phyloP scores from a whole-genome alignment of 1,140 invertebrate genomes.

The Venturia canescens region DNA sequence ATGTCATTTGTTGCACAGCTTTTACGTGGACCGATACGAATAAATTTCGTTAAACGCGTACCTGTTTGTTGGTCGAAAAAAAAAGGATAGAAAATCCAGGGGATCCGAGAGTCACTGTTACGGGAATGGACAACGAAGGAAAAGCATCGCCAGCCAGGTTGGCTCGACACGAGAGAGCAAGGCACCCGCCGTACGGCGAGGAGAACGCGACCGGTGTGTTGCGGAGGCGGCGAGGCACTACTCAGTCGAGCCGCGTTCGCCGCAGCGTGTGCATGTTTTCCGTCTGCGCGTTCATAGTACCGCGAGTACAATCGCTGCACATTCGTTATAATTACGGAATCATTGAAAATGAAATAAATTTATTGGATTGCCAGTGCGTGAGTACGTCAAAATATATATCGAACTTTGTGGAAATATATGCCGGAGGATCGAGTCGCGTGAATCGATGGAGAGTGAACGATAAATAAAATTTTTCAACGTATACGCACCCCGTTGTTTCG shows the following conservation, averaged over 20 bases:
- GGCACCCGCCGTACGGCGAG: neutral
- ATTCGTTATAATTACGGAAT: too few relatives aligned
- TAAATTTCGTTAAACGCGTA: too few relatives aligned
- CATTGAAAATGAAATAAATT: neutral
- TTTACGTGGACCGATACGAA: too few relatives aligned
- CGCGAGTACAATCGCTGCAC: neutral
- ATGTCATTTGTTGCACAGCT: too few relatives aligned
- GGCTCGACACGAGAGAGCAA: constrained; percentile 6
- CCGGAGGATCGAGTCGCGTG: too few relatives aligned
- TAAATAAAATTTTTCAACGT: too few relatives aligned
- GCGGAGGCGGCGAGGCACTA: constrained; percentile 60
- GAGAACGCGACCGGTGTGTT: constrained; percentile 51
- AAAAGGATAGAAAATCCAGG: constrained; percentile 29
- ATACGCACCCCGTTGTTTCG: too few relatives aligned
- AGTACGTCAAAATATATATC: too few relatives aligned
- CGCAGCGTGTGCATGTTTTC: constrained; percentile 61
- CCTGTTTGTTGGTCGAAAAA: neutral
- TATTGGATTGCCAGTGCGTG: too few relatives aligned
- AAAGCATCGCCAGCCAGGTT: constrained; percentile 31
- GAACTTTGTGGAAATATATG: too few relatives aligned
- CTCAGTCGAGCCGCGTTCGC: constrained; percentile 69
- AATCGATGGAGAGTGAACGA: too few relatives aligned
- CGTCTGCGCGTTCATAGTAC: too few relatives aligned
- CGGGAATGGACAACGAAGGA: constrained; percentile 59
- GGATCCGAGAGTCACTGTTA: constrained; percentile 54